A percentile compares a stretch with the other conserved stretches of the same genome.
Evolutionary conservation across 2,797 vertebrate species (phyloP).

Genomic region (Zalophus californianus): DNA sequence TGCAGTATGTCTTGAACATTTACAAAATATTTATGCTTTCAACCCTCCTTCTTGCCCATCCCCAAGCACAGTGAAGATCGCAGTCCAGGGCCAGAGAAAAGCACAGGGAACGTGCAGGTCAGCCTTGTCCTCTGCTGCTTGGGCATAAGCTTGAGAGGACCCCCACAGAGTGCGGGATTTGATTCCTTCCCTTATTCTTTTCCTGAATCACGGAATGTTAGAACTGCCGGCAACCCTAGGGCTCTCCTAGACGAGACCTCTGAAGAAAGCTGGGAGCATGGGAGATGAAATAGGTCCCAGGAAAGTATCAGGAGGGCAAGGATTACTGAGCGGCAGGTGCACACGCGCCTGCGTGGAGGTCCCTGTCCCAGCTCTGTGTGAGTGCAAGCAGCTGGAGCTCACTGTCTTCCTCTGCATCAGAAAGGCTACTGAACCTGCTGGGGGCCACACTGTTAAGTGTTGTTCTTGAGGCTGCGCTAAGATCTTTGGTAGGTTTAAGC

Average conservation of each 20-base stretch:
- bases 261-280: not conserved
- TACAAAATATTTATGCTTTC: slow-evolving; percentile 36
- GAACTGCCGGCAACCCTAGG: not conserved
- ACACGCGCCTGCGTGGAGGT: accelerated
- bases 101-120: not conserved
- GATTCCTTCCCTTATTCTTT: not conserved
- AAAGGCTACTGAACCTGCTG: not conserved
- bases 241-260: not conserved
- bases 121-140: not conserved
- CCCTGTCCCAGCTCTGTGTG: not conserved
- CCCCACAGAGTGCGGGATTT: not conserved
- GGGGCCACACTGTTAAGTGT: accelerated
- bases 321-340: not conserved
- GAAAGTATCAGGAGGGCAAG: not conserved
- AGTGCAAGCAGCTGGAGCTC: accelerated
- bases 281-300: not conserved
- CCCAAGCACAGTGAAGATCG: not conserved
- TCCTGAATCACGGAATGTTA: not conserved
- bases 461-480: not conserved
- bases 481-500: not conserved
- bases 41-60: not conserved
- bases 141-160: not conserved
- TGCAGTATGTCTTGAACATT: not conserved
- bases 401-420: accelerated
- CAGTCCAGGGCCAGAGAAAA: not conserved